phyloP scores from a whole-genome alignment of 1,140 invertebrate genomes.

The Alviniconcha marisindica region DNA sequence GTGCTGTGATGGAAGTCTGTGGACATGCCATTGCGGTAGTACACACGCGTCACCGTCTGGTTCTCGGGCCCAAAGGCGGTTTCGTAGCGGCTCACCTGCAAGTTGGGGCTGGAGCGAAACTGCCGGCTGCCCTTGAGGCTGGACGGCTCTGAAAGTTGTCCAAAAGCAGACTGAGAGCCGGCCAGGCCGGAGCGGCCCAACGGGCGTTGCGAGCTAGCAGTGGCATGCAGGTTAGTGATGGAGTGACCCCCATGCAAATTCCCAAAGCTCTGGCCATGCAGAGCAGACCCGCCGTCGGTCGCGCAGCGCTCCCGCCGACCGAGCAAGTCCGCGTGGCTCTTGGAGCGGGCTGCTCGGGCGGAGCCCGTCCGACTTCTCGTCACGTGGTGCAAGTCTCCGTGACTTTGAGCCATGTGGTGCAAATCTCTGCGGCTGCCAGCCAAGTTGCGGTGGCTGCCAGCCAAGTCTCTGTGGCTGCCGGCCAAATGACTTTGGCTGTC shows the following conservation, averaged over 20 bases:
- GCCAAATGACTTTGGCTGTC: neutral
- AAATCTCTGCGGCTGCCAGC: neutral
- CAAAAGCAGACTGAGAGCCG: neutral
- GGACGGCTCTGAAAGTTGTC: slow-evolving; percentile 14
- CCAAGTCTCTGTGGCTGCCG: neutral
- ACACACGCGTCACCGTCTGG: slow-evolving; percentile 67
- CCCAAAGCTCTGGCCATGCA: neutral
- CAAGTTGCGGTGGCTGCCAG: neutral
- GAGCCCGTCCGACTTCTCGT: neutral
- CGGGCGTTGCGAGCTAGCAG: neutral
- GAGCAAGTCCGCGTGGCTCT: neutral
- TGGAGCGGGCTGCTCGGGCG: neutral
- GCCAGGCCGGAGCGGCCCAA: neutral
- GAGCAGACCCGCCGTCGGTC: neutral
- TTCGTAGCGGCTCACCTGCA: slow-evolving; percentile 65
- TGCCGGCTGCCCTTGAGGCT: slow-evolving; percentile 33
- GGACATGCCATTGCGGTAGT: slow-evolving; percentile 62
- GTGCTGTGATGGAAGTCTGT: slow-evolving; percentile 63
- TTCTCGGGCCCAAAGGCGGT: slow-evolving; percentile 72
- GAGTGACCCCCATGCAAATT: neutral
- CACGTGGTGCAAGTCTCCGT: neutral
- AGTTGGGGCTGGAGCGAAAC: slow-evolving; percentile 46
- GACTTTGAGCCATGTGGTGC: neutral
- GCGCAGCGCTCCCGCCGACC: neutral
- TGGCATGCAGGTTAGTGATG: slow-evolving; percentile 3